phyloP scores from a whole-genome alignment of 1,140 invertebrate species.

The Leptestheria dahalacensis region DNA sequence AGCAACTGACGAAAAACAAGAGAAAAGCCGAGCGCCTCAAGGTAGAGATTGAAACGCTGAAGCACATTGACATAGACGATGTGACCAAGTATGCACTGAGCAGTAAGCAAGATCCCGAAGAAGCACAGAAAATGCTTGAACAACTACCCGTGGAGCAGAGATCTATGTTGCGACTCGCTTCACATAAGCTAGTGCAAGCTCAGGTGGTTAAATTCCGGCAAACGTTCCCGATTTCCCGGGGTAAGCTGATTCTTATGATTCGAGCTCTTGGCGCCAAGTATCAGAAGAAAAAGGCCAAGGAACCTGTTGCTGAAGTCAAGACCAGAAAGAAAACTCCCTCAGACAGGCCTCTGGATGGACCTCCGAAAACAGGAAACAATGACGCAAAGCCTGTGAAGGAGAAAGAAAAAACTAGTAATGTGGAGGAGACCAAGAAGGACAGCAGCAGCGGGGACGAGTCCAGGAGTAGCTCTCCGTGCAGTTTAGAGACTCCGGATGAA shows the following conservation, averaged over 20 bases:
- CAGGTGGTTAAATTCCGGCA: slow-evolving; percentile 2
- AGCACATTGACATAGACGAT: not conserved
- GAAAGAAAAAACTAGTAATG: too few relatives aligned
- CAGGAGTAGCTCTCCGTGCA: too few relatives aligned
- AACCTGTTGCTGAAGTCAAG: not conserved
- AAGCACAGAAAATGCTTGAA: not conserved
- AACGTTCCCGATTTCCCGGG: not conserved
- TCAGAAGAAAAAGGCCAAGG: slow-evolving; percentile 4
- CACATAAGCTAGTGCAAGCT: not conserved
- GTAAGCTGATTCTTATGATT: not conserved
- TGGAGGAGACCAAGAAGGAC: too few relatives aligned
- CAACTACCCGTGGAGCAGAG: not conserved
- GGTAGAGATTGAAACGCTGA: not conserved
- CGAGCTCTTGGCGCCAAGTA: not conserved
- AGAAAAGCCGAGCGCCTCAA: not conserved
- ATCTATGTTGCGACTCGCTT: not conserved
- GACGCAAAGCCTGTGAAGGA: too few relatives aligned
- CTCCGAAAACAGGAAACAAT: too few relatives aligned
- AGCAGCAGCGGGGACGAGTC: not conserved
- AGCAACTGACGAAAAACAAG: not conserved
- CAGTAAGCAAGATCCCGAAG: not conserved
- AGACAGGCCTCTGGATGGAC: too few relatives aligned
- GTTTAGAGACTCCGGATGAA: too few relatives aligned
- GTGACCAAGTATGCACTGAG: slow-evolving; percentile 2
- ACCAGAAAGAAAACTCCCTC: not conserved